Evolutionary conservation across 2,797 vertebrate genomes (phyloP).

Genomic region (Mustela erminea): DNA sequence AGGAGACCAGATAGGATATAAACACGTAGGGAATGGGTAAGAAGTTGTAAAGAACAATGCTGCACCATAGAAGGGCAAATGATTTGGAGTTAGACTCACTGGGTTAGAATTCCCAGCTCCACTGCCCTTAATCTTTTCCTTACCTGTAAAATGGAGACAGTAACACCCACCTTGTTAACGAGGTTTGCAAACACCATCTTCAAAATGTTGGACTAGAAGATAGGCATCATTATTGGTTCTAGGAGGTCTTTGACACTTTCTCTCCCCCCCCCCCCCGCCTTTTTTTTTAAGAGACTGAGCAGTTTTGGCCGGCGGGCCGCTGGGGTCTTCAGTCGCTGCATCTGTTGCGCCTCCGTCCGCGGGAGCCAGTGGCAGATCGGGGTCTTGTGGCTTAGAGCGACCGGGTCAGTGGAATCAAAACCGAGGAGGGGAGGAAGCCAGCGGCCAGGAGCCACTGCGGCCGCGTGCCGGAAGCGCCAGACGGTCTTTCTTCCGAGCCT

Average conservation of each 20-base stretch:
- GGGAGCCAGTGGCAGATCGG: conserved; percentile 84
- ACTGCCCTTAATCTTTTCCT: not conserved
- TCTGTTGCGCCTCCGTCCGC: conserved; percentile 44
- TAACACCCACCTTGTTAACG: not conserved
- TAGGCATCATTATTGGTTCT: conserved; percentile 37
- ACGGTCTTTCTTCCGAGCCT: conserved; percentile 41
- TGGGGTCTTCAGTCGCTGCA: not conserved
- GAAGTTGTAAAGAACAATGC: not conserved
- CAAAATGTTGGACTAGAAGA: conserved; percentile 4
- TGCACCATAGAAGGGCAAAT: not conserved
- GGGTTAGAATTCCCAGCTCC: not conserved
- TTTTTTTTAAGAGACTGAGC: too few species aligned
- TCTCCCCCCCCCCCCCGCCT: too few species aligned
- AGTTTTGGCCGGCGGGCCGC: not conserved
- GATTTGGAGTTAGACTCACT: conserved; percentile 14
- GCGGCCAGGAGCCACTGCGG: conserved; percentile 60
- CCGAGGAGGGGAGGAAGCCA: conserved; percentile 68
- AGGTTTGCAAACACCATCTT: conserved; percentile 41
- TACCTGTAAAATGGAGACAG: not conserved
- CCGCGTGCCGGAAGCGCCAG: conserved; percentile 62
- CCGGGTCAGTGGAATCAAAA: conserved; percentile 86
- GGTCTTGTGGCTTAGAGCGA: conserved; percentile 86
- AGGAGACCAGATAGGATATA: not conserved
- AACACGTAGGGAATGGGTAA: not conserved
- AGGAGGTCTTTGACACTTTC: not conserved